Base-by-base conservation (phyloP, 2,888 invertebrate species). In the Macrosoma leucophasiata region DNA sequence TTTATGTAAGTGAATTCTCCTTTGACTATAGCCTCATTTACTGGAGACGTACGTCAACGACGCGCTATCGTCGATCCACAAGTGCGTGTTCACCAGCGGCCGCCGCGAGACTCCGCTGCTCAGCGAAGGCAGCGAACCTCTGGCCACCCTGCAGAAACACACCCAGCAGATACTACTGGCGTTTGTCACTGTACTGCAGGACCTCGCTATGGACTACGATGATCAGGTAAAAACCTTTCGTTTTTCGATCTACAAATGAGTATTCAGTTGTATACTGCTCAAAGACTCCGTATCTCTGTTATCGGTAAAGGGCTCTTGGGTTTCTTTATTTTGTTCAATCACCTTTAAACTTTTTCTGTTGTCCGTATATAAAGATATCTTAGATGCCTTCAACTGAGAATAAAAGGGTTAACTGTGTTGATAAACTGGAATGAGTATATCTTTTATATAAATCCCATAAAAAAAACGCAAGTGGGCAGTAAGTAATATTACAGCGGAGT, bases 181-280 rank as follows among this genome's bases (percentile, higher is more conserved):
- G 0, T 90, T 87, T 50, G 88, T 88, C 32, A 81, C 87, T 36
- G 92, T 92, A 36, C 78, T 96, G 43, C 89, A 91, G 43, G 88
- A 90, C 41, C 73, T 95, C 32, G 93, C 94, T 1, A 88, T 89
- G 43, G 86, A 87, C 45, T 88, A 89, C 18, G 89, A 89, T 41
- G 91, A 91, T 39, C 87, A 88, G 70, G 89, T 76, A 46, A n/a
- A n/a, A n/a, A n/a, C n/a, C n/a, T n/a, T n/a, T 34, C 7, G 6
- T 9, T 26, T 11, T 2, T 13, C 13, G 3, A 8, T 13, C 24
- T n/a, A n/a, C n/a, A n/a, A n/a, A n/a, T n/a, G n/a, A 20, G 32
- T 25, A 30, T 15, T 9, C 14, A 2, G 14, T 21, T 11, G 8
- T 2, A 10, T 26, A 4, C n/a, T n/a, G n/a, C n/a, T n/a, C n/a